phyloP scores from a whole-genome alignment of 2,113 vertebrate genomes.

The Thermophis baileyi region DNA sequence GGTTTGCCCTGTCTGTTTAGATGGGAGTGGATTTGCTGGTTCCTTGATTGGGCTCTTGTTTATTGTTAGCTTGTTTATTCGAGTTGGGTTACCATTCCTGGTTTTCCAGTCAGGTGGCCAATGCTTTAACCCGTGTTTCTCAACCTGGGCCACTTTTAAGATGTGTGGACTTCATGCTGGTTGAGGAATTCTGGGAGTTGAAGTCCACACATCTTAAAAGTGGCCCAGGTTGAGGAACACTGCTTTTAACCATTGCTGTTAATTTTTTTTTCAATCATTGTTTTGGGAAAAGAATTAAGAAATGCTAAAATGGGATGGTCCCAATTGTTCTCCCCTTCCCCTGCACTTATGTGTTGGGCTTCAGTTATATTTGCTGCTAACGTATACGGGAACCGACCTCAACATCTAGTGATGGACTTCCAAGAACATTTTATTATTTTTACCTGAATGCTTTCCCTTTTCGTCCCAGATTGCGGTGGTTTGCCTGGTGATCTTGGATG shows the following conservation, averaged over 20 bases:
- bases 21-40: background rate
- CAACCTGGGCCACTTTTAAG: background rate
- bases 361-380: background rate
- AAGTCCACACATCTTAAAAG: too few relatives aligned
- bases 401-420: background rate
- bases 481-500: constrained; percentile 87
- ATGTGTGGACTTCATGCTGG: background rate
- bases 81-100: background rate
- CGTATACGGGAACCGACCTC: background rate
- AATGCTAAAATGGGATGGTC: background rate
- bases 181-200: too few relatives aligned
- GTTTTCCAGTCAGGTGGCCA: background rate
- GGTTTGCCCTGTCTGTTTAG: background rate
- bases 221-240: too few relatives aligned
- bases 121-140: too few relatives aligned
- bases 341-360: too few relatives aligned
- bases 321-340: background rate
- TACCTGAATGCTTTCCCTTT: background rate
- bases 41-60: background rate
- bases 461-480: constrained; percentile 80
- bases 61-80: background rate
- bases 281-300: background rate
- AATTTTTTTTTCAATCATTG: background rate
- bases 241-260: background rate
- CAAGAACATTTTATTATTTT: too few relatives aligned